These are phyloP conservation scores for Hyles lineata DNA, from an alignment of 2,888 invertebrate genomes.

Conservation along the genomic window DNA sequence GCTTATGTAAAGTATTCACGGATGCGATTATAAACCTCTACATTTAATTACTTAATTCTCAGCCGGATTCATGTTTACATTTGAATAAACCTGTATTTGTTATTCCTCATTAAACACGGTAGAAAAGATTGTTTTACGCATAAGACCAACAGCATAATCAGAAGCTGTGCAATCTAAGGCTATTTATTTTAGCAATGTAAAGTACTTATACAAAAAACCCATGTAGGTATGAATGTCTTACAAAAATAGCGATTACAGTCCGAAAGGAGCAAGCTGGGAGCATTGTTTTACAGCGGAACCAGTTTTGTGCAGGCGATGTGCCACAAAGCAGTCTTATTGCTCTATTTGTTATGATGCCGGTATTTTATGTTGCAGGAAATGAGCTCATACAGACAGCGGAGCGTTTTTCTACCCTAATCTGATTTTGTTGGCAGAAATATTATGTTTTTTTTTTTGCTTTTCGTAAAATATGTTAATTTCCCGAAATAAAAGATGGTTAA, in stretches of 20 bases:
- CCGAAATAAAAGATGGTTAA: conserved; percentile 39
- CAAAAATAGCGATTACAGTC: conserved; percentile 31
- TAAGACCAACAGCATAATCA: not conserved
- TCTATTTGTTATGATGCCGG: conserved; percentile 69
- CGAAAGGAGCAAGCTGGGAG: conserved; percentile 53
- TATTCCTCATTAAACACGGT: not conserved
- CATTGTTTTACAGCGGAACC: conserved; percentile 67
- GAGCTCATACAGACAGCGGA: conserved; percentile 60
- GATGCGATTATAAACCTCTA: not conserved
- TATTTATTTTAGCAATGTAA: conserved; percentile 6
- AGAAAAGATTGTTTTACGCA: not conserved
- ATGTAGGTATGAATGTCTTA: not conserved
- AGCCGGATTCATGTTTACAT: conserved; percentile 2
- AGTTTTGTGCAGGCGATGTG: conserved; percentile 67
- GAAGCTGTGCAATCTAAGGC: not conserved
- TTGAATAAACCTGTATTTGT: not conserved
- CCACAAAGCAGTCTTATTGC: conserved; percentile 63
- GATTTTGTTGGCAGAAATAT: conserved; percentile 53
- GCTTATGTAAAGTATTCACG: not conserved
- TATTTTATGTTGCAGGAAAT: conserved; percentile 69
- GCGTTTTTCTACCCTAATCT: conserved; percentile 59
- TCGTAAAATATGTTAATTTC: conserved; percentile 41
- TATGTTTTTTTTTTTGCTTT: conserved; percentile 43
- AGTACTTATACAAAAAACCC: not conserved
- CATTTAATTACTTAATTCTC: not conserved